Evolutionary conservation across 2,888 invertebrate species (phyloP), one percentile per base, ranked within the genome.

Genomic region (Caenorhabditis drosophilae): DNA sequence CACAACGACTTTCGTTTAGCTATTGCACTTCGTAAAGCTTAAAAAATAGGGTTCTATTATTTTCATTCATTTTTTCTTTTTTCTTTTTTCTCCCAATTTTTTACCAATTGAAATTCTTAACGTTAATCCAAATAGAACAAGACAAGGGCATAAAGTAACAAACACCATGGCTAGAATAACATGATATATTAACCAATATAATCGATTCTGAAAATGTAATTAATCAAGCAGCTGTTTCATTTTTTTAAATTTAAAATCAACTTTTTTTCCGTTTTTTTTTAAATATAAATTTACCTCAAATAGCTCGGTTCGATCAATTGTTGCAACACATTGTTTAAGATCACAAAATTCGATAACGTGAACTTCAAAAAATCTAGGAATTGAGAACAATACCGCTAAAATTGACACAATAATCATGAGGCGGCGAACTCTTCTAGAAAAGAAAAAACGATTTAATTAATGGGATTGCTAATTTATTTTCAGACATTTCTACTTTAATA

Each of bases 301-400:
- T 20, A 76, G 63, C 44, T 66, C 70, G 16, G 73, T 75, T 12
- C 75, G 40, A 42, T 71, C 68, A 26, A 67, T 67, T 11, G 58
- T 60, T 31, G 68, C 55, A 20, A 67, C 53, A 25, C 62, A 70
- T 3, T 38, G 26, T 15, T 22, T 23, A 12, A 45, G 38, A 4
- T 71, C 58, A 40, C 64, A 68, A 31, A 52, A 40, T 4, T 53
- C n/a, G 16, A 56, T 45, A 11, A 73, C 77, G 16, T 76, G 68
- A 11, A 81, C 81, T 55, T 81, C 81, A 60, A 81, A 82, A 69
- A 79, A 80, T 16, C 81, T 59, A 12, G 81, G 81, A 31, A 78
- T 44, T 4, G 78, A 78, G 62, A 82, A 81, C 49, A 81, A 46
- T 31, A 79, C 62, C 2, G 81, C 81, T 55, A 79, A 54, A 7